Evolutionary conservation across 2,113 vertebrate genomes (phyloP), one percentile per base, ranked within the genome.

Genomic region (Gracilinanus agilis): DNA sequence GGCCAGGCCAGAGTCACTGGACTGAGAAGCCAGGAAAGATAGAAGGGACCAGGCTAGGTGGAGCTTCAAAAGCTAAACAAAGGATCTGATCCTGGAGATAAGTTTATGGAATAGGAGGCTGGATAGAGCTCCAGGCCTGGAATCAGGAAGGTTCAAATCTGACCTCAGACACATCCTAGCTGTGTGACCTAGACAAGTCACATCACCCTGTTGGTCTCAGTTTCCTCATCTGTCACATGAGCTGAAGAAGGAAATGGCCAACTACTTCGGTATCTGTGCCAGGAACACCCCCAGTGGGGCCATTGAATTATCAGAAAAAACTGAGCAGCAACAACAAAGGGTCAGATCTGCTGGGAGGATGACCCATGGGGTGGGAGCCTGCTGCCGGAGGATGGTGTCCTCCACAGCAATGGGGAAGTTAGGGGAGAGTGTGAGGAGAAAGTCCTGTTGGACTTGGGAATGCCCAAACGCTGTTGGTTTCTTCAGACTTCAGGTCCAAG

Each of bases 261-360:
- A 67, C 58, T 27, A 67, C 27, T 34, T 11, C 13, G 0, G 3
- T 13, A 9, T 67, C 29, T 67, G 3, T 67, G 10, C 58, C 61
- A n/a, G 13, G 61, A n/a, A 75, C 34, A n/a, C 34, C 34, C 67
- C 67, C 16, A 75, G n/a, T n/a, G 34, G 34, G 34, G 67, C n/a
- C 34, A 40, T n/a, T 34, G 0, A 0, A n/a, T 29, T 19, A 1
- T 19, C 34, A 2, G 61, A n/a, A 1, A 40, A 1, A 7, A n/a
- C 13, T 21, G 27, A 67, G 13, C 58, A 61, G 1, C 25, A 13
- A 67, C 58, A 67, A 67, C 1, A 24, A 58, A 27, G 12, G 61
- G 12, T n/a, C 34, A 75, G 67, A 75, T 6, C 34, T 19, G 16
- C 34, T n/a, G 2, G 4, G 29, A 67, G 61, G 29, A 34, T 67